Base-by-base conservation (phyloP, 2,797 vertebrate genomes). In the Selene dorsalis region DNA sequence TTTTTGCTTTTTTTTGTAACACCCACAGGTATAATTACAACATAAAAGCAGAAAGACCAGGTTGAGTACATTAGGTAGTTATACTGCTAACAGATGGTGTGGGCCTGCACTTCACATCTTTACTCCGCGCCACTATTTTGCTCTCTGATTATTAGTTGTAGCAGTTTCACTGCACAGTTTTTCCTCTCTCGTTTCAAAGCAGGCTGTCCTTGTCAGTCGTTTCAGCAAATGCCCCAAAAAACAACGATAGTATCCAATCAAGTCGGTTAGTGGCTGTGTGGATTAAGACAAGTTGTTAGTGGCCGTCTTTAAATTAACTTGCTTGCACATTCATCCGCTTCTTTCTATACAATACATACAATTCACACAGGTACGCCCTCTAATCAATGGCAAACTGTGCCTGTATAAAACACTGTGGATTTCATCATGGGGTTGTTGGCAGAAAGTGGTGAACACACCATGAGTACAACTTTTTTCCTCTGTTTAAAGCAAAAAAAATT, bases 21-120 rank as follows among this genome's bases (percentile, higher is more conserved):
- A n/a, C 61, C 58, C 53, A 67, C 53, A 60, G 70, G 62, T 75
- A n/a, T 48, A 35, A 47, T 7, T 68, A 6, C 53, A 61, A 32
- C 43, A 39, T 60, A 63, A 26, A 52, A 65, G 73, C 53, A 56
- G 12, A 48, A 0, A 74, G 43, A 73, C 39, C 39, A 17, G 24
- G 9, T 35, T 20, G 64, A 26, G 62, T 41, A 17, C 56, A 60
- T 62, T 43, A 45, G 57, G 24, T 28, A 30, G 52, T 28, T 57
- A 22, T 55, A 50, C 24, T 2, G 17, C 16, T 67, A 28, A 56
- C 38, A 60, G 13, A 32, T 68, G 22, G 18, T 50, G 17, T 47
- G 28, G 30, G 38, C 52, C 17, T 68, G 30, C 22, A 45, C 2
- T 5, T 30, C 7, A 26, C 17, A 14, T 71, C 53, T 60, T 48